Evolutionary conservation across 2,888 invertebrate species (phyloP).

Genomic region (Phasia obesa): DNA sequence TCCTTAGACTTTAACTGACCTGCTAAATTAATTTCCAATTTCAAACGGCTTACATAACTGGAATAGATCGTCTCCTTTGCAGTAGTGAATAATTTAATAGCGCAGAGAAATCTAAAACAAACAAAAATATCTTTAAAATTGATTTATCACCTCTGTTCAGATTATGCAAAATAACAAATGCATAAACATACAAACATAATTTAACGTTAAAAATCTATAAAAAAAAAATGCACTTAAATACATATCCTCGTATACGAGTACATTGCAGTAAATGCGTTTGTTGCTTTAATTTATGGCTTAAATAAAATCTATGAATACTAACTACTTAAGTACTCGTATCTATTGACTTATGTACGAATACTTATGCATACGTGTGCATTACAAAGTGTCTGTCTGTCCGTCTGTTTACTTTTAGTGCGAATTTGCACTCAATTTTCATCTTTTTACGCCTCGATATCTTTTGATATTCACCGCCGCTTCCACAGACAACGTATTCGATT

Average conservation of each 20-base stretch:
- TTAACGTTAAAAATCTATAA: not conserved
- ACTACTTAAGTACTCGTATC: conserved; percentile 26
- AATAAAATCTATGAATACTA: conserved; percentile 52
- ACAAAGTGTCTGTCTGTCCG: conserved; percentile 15
- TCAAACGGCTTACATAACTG: no score
- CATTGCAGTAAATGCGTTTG: not conserved
- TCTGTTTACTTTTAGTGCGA: conserved; percentile 46
- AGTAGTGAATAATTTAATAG: conserved; percentile 28
- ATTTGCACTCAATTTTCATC: conserved; percentile 64
- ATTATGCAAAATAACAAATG: conserved; percentile 71
- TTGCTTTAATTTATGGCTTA: conserved; percentile 43
- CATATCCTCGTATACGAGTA: not conserved
- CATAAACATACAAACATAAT: conserved; percentile 8
- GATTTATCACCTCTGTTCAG: conserved; percentile 71
- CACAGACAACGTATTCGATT: conserved; percentile 29
- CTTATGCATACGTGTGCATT: conserved; percentile 3
- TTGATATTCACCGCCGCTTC: conserved; percentile 67
- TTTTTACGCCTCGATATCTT: conserved; percentile 67
- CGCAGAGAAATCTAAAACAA: conserved; percentile 18
- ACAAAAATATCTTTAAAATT: conserved; percentile 63
- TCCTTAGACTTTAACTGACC: no score
- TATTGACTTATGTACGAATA: conserved; percentile 10
- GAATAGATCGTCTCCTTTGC: not conserved
- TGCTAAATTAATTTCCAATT: no score
- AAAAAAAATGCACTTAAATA: conserved; percentile 25